Evolutionary conservation across 2,888 invertebrate genomes (phyloP), one percentile per base, ranked within the genome.

Genomic region (Chorisops tibialis): DNA sequence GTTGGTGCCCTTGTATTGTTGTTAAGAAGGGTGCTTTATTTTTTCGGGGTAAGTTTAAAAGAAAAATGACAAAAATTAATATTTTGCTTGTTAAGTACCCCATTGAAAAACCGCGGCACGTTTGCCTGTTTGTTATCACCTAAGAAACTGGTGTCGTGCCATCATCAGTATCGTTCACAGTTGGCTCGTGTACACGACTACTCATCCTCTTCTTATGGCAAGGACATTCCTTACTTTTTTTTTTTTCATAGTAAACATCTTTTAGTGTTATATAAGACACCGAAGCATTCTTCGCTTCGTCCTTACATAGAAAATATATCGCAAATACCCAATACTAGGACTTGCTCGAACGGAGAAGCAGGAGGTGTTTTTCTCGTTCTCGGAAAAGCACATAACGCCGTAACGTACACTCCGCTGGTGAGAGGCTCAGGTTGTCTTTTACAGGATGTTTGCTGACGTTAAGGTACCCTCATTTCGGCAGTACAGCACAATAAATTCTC

Each of bases 11-110:
- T 43, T 18, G n/a, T n/a, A 18, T 45, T 59, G 39, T 21, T 12
- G 43, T 18, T 39, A 14, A 39, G 39, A 39, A 39, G 14, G 11
- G n/a, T 14, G 39, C 39, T 39, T 43, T 19, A 18, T 47, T 47
- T 47, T 43, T 48, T 48, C 22, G 12, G 12, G 18, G 16, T 49
- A 1, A 11, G 39, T 35, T 7, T 18, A 52, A 18, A 22, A 41
- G 61, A 65, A 65, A 63, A 61, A 61, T 65, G 61, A 39, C 38
- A 52, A 59, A 59, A 65, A 63, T 65, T 65, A 65, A 65, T 65
- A 65, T 65, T 63, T 59, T 19, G 35, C 59, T 47, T 63, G 61
- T 63, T 61, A 65, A 61, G 63, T 63, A 62, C 50, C 61, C 59
- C 59, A 65, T 61, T 61, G 61, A 65, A 61, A 63, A 65, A 63